Evolutionary conservation across 2,888 invertebrate genomes (phyloP).

Genomic region (Erebia palarica): DNA sequence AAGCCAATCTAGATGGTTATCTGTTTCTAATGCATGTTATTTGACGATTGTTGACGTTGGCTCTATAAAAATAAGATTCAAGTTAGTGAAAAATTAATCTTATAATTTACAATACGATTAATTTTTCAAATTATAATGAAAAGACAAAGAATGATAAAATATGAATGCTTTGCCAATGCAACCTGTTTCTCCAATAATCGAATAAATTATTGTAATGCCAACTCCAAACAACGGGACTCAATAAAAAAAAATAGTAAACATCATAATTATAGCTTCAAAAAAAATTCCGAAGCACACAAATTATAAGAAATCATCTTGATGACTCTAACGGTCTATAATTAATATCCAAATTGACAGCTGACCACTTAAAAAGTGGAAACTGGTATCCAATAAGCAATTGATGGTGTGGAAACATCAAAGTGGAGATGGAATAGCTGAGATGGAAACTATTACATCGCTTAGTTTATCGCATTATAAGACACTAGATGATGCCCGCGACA

Average conservation of each 20-base stretch:
- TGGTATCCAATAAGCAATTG: conserved; percentile 23
- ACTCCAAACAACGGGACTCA: conserved; percentile 2
- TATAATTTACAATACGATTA: no score
- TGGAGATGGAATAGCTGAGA: conserved; percentile 21
- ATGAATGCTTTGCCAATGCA: no score
- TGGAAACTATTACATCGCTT: conserved; percentile 19
- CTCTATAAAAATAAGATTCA: background rate
- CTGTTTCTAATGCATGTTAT: background rate
- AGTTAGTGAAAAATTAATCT: no score
- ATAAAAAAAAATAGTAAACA: conserved; percentile 1
- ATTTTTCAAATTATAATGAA: no score
- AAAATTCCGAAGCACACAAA: conserved; percentile 24
- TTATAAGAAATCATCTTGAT: conserved; percentile 42
- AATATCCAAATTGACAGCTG: conserved; percentile 47
- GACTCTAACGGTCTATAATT: conserved; percentile 45
- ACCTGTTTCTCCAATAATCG: background rate
- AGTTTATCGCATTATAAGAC: background rate
- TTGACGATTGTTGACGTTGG: background rate
- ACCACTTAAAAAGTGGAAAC: conserved; percentile 47
- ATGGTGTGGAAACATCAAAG: conserved; percentile 16
- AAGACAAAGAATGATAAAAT: no score
- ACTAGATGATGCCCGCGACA: no score
- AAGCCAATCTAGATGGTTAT: conserved; percentile 4
- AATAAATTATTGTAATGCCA: conserved; percentile 4
- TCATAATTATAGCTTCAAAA: conserved; percentile 14